These are phyloP conservation scores for Limenitis arthemis DNA, from an alignment of 2,888 invertebrate genomes.

Conservation along the genomic window DNA sequence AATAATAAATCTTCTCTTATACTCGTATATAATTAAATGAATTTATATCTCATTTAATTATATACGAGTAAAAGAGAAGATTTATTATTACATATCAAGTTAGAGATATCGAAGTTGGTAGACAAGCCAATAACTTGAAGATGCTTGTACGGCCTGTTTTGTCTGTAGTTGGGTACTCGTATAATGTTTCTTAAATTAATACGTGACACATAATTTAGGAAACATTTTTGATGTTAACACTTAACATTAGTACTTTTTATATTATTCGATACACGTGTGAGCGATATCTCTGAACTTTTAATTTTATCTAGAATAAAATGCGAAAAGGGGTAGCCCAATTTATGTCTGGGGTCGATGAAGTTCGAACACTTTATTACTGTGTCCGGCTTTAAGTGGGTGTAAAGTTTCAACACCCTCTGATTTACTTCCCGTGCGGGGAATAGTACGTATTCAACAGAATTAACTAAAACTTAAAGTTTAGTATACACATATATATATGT, in stretches of 20 bases:
- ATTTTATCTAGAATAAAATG: constrained; percentile 59
- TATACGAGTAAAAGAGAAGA: too few species aligned
- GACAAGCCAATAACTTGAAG: too few species aligned
- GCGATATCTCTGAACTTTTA: constrained; percentile 55
- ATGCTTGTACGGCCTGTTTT: too few species aligned
- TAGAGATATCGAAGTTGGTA: too few species aligned
- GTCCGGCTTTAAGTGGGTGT: constrained; percentile 73
- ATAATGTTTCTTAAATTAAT: too few species aligned
- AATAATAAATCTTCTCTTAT: too few species aligned
- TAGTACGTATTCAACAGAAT: constrained; percentile 48
- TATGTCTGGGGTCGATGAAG: constrained; percentile 67
- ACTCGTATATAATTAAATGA: too few species aligned
- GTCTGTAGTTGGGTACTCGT: too few species aligned
- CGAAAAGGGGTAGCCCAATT: constrained; percentile 63
- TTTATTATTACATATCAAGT: too few species aligned
- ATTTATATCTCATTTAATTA: too few species aligned
- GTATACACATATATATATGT: constrained; percentile 23
- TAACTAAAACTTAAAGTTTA: constrained; percentile 39
- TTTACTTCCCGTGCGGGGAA: constrained; percentile 64
- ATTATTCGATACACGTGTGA: constrained; percentile 31
- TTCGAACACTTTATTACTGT: constrained; percentile 72
- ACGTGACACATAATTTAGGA: too few species aligned
- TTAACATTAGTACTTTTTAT: background rate
- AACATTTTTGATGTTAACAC: background rate
- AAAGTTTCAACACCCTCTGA: constrained; percentile 73